A percentile compares a stretch with the other conserved stretches of the same genome.
These are phyloP conservation scores for Sitobion miscanthi DNA, from an alignment of 1,140 invertebrate species.

Conservation along the genomic window DNA sequence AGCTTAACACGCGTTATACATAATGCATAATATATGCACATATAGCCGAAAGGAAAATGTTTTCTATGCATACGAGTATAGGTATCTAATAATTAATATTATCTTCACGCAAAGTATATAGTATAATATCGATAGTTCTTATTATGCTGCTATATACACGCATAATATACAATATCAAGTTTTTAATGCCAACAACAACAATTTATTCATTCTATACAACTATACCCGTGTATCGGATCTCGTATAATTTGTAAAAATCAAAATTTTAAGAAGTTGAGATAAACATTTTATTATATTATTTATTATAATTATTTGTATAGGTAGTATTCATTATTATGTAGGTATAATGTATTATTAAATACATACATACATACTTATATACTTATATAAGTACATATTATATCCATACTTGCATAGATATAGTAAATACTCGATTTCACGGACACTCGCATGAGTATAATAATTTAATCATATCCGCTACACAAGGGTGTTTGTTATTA, in stretches of 20 bases:
- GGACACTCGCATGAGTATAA: too few species aligned
- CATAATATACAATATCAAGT: neutral
- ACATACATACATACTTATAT: too few species aligned
- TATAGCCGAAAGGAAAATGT: neutral
- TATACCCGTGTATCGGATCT: neutral
- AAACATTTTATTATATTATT: neutral
- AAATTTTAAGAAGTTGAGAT: neutral
- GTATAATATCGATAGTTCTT: neutral
- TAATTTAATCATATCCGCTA: too few species aligned
- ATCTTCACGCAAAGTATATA: neutral
- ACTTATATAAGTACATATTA: too few species aligned
- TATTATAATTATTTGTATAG: too few species aligned
- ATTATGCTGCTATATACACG: neutral
- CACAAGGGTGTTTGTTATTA: too few species aligned
- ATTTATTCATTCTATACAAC: neutral
- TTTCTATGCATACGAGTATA: neutral
- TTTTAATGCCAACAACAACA: neutral
- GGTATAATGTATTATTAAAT: too few species aligned
- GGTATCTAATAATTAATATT: constrained; percentile 11
- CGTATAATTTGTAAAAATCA: neutral
- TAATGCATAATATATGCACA: neutral
- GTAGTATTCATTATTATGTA: too few species aligned
- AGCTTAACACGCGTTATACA: neutral
- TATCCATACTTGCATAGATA: too few species aligned
- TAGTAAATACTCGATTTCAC: too few species aligned